Conservation (phyloP, 2,888 invertebrate genomes). For the Sussaba pulchella region DNA sequence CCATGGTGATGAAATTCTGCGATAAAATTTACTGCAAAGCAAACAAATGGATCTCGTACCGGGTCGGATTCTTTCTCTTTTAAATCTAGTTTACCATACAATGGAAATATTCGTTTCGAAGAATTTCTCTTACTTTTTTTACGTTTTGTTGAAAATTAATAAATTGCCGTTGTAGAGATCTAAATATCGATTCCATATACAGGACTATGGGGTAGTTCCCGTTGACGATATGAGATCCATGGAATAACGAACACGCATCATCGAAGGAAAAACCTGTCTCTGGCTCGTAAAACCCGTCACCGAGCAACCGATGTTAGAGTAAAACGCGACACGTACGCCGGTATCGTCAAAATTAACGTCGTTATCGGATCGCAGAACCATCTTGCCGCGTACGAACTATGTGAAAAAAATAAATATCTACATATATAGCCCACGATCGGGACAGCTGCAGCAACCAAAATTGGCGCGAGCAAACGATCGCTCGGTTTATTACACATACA, state of each 20-base stretch:
- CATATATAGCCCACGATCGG: background rate
- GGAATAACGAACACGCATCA: too few relatives aligned
- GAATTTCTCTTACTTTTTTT: background rate
- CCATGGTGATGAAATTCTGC: background rate
- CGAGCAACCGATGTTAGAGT: background rate
- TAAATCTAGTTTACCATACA: too few relatives aligned
- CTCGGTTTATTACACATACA: constrained; percentile 36
- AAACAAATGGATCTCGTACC: too few relatives aligned
- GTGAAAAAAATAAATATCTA: background rate
- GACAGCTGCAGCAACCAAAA: constrained; percentile 53
- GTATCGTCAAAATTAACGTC: constrained; percentile 51
- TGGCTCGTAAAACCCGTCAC: constrained; percentile 11
- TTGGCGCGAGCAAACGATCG: constrained; percentile 38
- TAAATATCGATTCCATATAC: background rate
- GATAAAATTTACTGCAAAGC: background rate
- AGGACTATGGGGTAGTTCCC: too few relatives aligned
- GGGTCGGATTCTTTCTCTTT: too few relatives aligned
- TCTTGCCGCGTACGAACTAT: constrained; percentile 42
- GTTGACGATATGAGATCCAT: background rate
- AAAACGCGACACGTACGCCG: constrained; percentile 24
- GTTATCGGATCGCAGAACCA: constrained; percentile 58
- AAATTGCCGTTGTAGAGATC: background rate
- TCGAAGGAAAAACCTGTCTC: background rate
- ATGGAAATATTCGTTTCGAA: background rate
- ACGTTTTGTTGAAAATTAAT: background rate